Conservation (phyloP, 2,113 vertebrate genomes). For the Falcunculus frontatus region DNA sequence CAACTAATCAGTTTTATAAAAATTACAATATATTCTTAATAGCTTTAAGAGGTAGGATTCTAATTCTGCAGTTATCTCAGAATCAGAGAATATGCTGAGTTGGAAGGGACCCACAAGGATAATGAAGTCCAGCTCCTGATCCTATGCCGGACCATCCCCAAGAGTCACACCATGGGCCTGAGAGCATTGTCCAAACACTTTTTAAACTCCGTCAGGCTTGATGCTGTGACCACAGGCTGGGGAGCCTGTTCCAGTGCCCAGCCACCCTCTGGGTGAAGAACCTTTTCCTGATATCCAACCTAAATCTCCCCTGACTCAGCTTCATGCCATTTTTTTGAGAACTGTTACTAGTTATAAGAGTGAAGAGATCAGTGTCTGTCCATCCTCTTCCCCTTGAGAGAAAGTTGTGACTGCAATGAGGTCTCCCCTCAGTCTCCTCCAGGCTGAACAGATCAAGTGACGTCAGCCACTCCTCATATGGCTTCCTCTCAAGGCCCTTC, state of each 20-base stretch:
- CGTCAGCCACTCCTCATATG: fast-evolving
- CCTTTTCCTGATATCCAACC: background rate
- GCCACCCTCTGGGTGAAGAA: background rate
- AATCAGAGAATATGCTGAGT: background rate
- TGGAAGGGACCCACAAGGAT: background rate
- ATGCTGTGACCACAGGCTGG: background rate
- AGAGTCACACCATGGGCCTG: too few species aligned
- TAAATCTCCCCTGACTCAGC: background rate
- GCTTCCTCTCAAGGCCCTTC: background rate
- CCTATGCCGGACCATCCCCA: fast-evolving
- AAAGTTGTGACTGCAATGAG: background rate
- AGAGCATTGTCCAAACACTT: background rate
- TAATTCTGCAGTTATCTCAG: background rate
- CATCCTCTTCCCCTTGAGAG: fast-evolving
- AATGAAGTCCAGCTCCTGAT: background rate
- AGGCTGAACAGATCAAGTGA: background rate
- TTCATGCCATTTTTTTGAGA: background rate
- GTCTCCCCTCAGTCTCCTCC: too few species aligned
- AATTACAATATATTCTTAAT: background rate
- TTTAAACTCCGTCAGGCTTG: background rate
- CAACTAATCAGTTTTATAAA: background rate
- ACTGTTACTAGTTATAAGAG: background rate
- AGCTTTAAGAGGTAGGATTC: background rate
- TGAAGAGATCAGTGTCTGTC: background rate
- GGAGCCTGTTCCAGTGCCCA: background rate